A percentile compares a stretch with the other conserved stretches of the same genome.
These are phyloP conservation scores for Raja brachyura DNA, from an alignment of 2,113 vertebrate species.

Conservation along the genomic window DNA sequence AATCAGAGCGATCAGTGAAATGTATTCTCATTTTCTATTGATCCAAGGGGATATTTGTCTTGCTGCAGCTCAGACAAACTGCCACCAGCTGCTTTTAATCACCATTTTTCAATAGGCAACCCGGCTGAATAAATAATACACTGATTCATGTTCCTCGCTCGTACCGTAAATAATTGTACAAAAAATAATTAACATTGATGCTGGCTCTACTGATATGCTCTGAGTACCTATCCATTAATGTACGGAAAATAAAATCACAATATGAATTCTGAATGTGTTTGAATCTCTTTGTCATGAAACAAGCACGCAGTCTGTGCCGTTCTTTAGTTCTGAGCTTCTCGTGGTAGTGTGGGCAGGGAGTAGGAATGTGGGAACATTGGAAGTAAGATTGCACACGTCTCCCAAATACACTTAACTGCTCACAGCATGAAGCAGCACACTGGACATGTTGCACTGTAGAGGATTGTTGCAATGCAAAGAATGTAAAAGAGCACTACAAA, in stretches of 20 bases:
- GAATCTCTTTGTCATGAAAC: background rate
- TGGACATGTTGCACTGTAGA: background rate
- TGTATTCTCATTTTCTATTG: conserved; percentile 16
- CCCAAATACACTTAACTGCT: background rate
- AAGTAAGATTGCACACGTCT: background rate
- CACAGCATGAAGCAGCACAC: background rate
- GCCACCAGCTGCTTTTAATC: background rate
- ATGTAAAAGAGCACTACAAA: too few relatives aligned
- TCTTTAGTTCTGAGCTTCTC: background rate
- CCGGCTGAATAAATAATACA: background rate
- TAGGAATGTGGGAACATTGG: too few relatives aligned
- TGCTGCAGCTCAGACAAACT: background rate
- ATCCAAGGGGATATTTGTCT: conserved; percentile 22
- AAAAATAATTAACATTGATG: conserved; percentile 14
- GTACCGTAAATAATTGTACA: background rate
- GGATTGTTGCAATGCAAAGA: too few relatives aligned
- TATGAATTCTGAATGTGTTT: background rate
- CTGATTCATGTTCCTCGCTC: conserved; percentile 6
- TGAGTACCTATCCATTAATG: background rate
- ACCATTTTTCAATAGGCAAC: conserved; percentile 24
- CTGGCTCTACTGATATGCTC: background rate
- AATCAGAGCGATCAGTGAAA: conserved; percentile 18
- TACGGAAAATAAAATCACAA: background rate
- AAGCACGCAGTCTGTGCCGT: background rate
- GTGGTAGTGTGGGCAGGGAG: background rate